Evolutionary conservation across 2,888 invertebrate species (phyloP), one percentile per base, ranked within the genome.

Genomic region (Dynastes maya): DNA sequence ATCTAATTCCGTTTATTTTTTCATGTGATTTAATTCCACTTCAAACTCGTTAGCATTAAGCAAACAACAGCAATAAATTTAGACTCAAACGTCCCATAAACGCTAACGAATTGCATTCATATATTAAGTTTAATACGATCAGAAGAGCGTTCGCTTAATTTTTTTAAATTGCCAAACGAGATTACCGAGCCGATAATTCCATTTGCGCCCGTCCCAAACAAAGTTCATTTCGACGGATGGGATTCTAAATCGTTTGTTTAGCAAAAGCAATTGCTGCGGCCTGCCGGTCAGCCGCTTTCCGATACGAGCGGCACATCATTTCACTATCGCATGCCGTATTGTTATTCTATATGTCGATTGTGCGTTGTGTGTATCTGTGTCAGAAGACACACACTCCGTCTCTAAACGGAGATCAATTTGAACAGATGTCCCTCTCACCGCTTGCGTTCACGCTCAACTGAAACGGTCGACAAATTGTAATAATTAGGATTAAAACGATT

Each of bases 401-500:
- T 71, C 70, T 71, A 61, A 40, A 61, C 40, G 72, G 61, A 61
- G 55, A 74, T 27, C 72, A 74, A 74, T 74, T 74, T 63, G 61
- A 74, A 74, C 72, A 74, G 72, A 74, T 74, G 68, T 68, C 68
- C 55, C 22, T 16, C 16, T 6, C 5, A 8, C 68, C 29, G 63
- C 29, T 22, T 71, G 58, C 32, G 68, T 77, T 58, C 77, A 68
- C 77, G 77, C 77, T 77, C 67, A 55, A 77, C 58, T 67, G 77
- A 68, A 58, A 58, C 67, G 55, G 27, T 61, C 77, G 77, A 77
- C 77, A 77, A 77, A 77, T 77, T 67, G 77, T 77, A 77, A 77
- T 77, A 77, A 77, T 77, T 77, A 68, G 68, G 77, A 67, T 77
- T 74, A 74, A 74, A 74, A 61, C 61, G 72, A 74, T 74, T 61